Conservation (phyloP, 1,140 invertebrate genomes). For the Danaus melanippus region DNA sequence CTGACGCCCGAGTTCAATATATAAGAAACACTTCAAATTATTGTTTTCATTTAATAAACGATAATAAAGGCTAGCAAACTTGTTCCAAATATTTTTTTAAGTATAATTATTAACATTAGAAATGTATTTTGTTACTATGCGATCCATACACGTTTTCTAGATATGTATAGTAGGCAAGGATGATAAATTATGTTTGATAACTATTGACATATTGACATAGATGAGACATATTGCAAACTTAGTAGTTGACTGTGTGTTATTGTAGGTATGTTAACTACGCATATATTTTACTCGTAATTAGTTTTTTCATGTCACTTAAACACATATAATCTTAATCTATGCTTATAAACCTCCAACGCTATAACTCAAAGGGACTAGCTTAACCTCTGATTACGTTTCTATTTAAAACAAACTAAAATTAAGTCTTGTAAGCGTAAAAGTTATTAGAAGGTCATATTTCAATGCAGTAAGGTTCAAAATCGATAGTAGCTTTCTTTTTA, state of each 20-base stretch:
- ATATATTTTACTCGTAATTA: constrained; percentile 35
- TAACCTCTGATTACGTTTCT: constrained; percentile 29
- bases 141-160: background rate
- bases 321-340: constrained; percentile 46
- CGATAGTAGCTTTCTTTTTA: constrained; percentile 3
- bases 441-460: constrained; percentile 1
- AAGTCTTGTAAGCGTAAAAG: background rate
- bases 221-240: constrained; percentile 27
- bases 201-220: constrained; percentile 28
- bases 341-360: constrained; percentile 40
- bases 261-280: constrained; percentile 14
- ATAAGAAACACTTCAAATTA: constrained; percentile 11
- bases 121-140: constrained; percentile 1
- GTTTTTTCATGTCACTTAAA: constrained; percentile 39
- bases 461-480: constrained; percentile 14
- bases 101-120: constrained; percentile 2
- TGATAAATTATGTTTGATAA: constrained; percentile 14
- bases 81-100: background rate
- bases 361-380: constrained; percentile 47
- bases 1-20: too few relatives aligned
- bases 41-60: background rate
- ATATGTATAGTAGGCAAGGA: constrained; percentile 3
- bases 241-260: constrained; percentile 11
- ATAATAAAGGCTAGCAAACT: background rate
- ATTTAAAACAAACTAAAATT: constrained; percentile 19